Evolutionary conservation across 64 coral and sea anemone species (phyloP).

Genomic region (Pocillopora verrucosa): DNA sequence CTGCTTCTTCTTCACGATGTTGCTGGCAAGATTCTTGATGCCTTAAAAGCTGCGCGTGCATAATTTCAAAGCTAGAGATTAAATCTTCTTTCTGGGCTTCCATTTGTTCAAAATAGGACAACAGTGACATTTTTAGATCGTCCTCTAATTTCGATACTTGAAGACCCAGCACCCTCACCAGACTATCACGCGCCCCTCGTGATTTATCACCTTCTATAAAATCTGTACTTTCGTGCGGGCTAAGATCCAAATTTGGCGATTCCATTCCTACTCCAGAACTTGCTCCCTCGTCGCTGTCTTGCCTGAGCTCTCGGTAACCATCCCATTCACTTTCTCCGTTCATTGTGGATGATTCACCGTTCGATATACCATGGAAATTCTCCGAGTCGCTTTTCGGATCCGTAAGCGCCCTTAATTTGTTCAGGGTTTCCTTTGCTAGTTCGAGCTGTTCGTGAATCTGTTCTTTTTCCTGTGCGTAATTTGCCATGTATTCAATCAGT

Average conservation of each 20-base stretch:
- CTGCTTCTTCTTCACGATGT: constrained; percentile 62
- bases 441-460: constrained; percentile 51
- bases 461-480: constrained; percentile 38
- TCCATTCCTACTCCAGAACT: constrained; percentile 32
- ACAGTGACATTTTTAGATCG: constrained; percentile 76
- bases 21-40: constrained; percentile 82
- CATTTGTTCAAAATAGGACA: constrained; percentile 82
- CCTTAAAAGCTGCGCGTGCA: constrained; percentile 75
- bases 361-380: not conserved
- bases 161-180: constrained; percentile 65
- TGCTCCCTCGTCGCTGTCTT: not conserved
- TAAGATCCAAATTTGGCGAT: constrained; percentile 11
- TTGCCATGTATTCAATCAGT: constrained; percentile 22
- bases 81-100: constrained; percentile 86
- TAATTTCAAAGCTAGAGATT: constrained; percentile 77
- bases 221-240: not conserved
- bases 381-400: not conserved
- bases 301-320: not conserved
- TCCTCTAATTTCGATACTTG: constrained; percentile 88
- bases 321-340: not conserved
- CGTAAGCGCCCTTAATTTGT: constrained; percentile 26
- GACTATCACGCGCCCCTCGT: constrained; percentile 56
- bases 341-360: not conserved
- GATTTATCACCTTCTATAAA: constrained; percentile 6
- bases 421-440: constrained; percentile 46